These are phyloP conservation scores for Antechinus stuartii DNA, from an alignment of 2,113 vertebrate species.

Conservation along the genomic window DNA sequence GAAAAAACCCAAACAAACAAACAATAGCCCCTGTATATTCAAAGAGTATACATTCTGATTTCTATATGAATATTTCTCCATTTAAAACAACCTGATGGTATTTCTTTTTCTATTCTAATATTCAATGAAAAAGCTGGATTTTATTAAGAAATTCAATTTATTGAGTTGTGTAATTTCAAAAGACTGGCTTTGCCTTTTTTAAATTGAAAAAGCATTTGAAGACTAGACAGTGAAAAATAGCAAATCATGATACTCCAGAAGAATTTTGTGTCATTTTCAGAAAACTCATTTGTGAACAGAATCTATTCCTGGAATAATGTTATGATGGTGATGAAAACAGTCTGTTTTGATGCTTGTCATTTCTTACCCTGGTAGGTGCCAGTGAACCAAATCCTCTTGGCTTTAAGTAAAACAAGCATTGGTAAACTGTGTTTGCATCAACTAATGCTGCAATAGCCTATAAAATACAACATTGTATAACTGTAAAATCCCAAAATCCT, in stretches of 20 bases:
- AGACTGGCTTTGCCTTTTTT: conserved; percentile 24
- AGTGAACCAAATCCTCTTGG: conserved; percentile 25
- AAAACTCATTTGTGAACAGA: conserved; percentile 55
- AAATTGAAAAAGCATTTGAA: neutral
- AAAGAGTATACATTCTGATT: neutral
- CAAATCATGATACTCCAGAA: conserved; percentile 40
- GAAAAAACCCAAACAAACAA: neutral
- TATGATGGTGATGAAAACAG: conserved; percentile 58
- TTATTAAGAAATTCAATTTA: conserved; percentile 21
- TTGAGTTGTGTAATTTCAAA: conserved; percentile 44
- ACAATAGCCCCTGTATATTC: neutral
- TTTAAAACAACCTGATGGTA: neutral
- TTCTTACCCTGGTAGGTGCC: conserved; percentile 67
- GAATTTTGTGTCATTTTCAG: conserved; percentile 52
- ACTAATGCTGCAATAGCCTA: neutral
- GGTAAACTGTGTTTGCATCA: neutral
- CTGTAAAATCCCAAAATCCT: conserved; percentile 64
- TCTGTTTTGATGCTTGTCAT: conserved; percentile 68
- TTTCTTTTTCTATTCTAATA: neutral
- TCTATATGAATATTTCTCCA: conserved; percentile 4
- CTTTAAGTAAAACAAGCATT: conserved; percentile 36
- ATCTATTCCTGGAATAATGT: conserved; percentile 51
- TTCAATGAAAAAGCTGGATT: conserved; percentile 16
- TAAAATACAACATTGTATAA: conserved; percentile 54
- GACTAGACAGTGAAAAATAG: neutral